Base-by-base conservation (phyloP, 2,113 vertebrate species). In the Ascaphus truei region DNA sequence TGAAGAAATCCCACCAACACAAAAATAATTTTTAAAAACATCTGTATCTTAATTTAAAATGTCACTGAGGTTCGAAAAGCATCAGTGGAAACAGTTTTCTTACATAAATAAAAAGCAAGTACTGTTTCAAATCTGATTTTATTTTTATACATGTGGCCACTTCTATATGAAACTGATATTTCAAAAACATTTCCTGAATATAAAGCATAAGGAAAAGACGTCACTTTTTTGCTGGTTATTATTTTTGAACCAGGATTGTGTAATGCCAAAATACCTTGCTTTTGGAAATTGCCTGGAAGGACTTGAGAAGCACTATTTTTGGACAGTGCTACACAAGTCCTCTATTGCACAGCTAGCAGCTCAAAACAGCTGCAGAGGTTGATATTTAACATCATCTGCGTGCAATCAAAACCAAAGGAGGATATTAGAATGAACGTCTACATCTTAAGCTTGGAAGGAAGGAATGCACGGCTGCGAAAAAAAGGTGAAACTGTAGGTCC, bases 371-470 rank as follows among this genome's bases (percentile, higher is more conserved):
- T 74, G 64, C 73, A 78, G 60, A 73, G 47, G 57, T 71, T 71
- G 77, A 71, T 56, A 76, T 75, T 68, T 74, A 66, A 76, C 77
- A 63, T 78, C 75, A 75, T 72, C 75, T 78, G 76, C 63, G 73
- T 75, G 66, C 72, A 74, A 72, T 77, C 71, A 79, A 9, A 72
- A 43, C 72, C 58, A 37, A 16, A 74, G 72, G 72, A 23, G 60
- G 67, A 68, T 0, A 0, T 22, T 68, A 73, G 45, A 16, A 3
- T 4, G 34, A 29, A 55, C 3, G 13, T 65, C 71, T 76, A 74
- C 72, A 75, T 41, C 37, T 58, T 9, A 36, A 71, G n/a, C n/a
- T n/a, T n/a, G n/a, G n/a, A n/a, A n/a, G n/a, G n/a, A n/a, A n/a
- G n/a, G n/a, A n/a, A n/a, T n/a, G n/a, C n/a, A n/a, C n/a, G n/a